Conservation (phyloP, 2,888 invertebrate genomes). For the Meandrusa payeni region DNA sequence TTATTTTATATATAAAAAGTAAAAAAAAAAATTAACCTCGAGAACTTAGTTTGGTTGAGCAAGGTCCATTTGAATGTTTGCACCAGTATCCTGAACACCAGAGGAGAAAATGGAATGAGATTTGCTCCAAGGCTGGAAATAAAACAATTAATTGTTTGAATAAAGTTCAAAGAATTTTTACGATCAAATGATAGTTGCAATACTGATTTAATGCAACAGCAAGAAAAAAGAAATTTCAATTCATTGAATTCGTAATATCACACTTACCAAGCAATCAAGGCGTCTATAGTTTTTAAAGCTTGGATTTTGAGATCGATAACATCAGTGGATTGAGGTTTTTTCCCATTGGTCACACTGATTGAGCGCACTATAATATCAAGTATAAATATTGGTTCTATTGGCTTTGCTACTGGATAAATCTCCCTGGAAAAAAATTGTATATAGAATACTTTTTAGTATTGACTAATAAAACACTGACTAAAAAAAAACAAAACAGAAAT, state of each 20-base stretch:
- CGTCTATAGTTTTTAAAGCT: conserved; percentile 60
- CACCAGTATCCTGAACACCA: conserved; percentile 60
- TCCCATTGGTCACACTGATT: conserved; percentile 49
- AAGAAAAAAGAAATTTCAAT: no score
- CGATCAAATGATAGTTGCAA: no score
- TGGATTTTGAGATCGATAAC: conserved; percentile 49
- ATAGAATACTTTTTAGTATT: no score
- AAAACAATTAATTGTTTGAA: no score
- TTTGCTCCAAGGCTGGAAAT: conserved; percentile 61
- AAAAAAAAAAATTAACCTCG: conserved; percentile 41
- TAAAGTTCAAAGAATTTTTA: no score
- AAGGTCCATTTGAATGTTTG: conserved; percentile 66
- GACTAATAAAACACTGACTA: no score
- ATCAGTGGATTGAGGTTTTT: conserved; percentile 33
- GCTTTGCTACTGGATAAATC: conserved; percentile 63
- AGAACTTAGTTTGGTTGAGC: conserved; percentile 48
- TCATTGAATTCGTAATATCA: no score
- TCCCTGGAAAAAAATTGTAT: conserved; percentile 52
- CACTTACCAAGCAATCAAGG: conserved; percentile 58
- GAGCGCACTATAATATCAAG: conserved; percentile 56
- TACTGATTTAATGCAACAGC: no score
- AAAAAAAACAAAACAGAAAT: no score
- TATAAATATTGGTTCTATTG: conserved; percentile 55
- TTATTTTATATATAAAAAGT: no score
- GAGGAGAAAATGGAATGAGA: conserved; percentile 60